A percentile compares a stretch with the other conserved stretches of the same genome.
Evolutionary conservation across 1,140 invertebrate species (phyloP).

Genomic region (Lycorma delicatula): DNA sequence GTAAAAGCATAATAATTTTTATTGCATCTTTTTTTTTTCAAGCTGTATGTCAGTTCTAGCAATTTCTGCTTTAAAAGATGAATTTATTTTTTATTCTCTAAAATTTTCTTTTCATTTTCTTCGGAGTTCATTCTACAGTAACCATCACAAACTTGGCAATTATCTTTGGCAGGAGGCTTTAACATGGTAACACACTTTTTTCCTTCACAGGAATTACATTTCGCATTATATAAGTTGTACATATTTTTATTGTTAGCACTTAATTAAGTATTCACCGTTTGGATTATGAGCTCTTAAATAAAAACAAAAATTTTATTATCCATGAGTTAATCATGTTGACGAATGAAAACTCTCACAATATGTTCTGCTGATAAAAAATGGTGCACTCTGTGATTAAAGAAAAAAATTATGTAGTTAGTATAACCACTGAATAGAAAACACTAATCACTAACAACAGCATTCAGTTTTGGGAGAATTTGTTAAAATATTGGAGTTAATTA

Average conservation of each 20-base stretch:
- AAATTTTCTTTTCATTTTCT: background rate
- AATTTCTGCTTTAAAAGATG: background rate
- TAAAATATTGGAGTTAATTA: no score
- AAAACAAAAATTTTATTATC: no score
- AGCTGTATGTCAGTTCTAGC: background rate
- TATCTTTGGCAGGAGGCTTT: background rate
- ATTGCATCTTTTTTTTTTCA: background rate
- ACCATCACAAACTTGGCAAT: no score
- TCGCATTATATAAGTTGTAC: background rate
- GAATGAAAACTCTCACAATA: background rate
- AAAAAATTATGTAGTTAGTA: no score
- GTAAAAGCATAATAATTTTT: conserved; percentile 21
- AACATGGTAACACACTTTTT: background rate
- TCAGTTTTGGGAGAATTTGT: no score
- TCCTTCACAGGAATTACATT: background rate
- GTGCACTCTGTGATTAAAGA: no score
- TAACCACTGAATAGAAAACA: no score
- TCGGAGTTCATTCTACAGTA: no score
- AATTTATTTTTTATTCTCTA: background rate
- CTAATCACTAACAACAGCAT: no score
- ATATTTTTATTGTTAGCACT: background rate
- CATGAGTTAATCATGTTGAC: background rate
- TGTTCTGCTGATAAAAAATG: background rate
- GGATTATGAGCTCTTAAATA: background rate
- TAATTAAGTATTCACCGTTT: background rate